Conservation (phyloP, 2,888 invertebrate genomes). For the Luperina testacea region DNA sequence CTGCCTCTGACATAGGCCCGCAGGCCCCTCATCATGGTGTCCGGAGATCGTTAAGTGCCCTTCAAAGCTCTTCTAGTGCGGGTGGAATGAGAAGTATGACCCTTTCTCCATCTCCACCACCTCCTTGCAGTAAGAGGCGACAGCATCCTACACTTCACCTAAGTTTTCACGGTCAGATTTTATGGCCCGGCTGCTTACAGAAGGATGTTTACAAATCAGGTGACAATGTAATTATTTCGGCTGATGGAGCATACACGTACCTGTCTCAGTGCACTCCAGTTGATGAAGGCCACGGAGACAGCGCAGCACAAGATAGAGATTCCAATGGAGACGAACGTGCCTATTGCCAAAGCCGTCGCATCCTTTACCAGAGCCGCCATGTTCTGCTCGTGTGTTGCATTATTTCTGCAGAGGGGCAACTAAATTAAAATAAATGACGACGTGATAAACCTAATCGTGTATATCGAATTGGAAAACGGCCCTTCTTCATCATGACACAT, state of each 20-base stretch:
- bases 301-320: conserved; percentile 78
- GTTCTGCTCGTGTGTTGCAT: conserved; percentile 84
- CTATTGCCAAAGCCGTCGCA: conserved; percentile 86
- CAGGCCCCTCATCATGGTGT: no score
- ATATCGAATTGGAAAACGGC: background rate
- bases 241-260: conserved; percentile 62
- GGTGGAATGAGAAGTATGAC: background rate
- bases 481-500: background rate
- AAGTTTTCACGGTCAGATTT: background rate
- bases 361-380: conserved; percentile 89
- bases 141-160: background rate
- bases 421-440: background rate
- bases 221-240: background rate
- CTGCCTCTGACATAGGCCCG: background rate
- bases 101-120: background rate
- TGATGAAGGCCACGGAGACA: conserved; percentile 88
- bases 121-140: background rate
- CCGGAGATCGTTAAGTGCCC: background rate
- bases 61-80: background rate
- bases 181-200: background rate
- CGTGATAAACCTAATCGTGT: background rate
- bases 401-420: conserved; percentile 75
- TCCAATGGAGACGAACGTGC: conserved; percentile 76
- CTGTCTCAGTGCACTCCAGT: conserved; percentile 90
- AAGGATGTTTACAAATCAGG: background rate